Evolutionary conservation across 2,113 vertebrate species (phyloP), one percentile per base, ranked within the genome.

Genomic region (Balaeniceps rex): DNA sequence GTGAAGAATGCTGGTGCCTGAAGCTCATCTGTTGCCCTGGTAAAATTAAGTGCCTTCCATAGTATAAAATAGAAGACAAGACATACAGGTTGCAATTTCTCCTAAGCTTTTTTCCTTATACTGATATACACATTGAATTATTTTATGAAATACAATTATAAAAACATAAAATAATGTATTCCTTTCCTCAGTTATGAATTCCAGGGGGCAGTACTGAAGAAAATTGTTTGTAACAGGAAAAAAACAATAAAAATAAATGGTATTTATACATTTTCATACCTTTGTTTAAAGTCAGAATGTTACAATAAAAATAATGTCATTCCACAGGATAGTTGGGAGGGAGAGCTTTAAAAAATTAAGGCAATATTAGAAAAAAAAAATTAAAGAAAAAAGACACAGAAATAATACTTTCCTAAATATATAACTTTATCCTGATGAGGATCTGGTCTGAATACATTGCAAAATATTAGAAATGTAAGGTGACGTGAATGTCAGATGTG

Each of bases 21-120:
- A 97, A 96, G 94, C 98, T 98, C 98, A 98, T 98, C 97, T 98
- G 98, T 98, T 98, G 97, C 98, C 98, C 98, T 96, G 95, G 97
- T 97, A 98, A 98, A 98, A 98, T 98, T 97, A 98, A 98, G 97
- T 97, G 95, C 87, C 94, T 97, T 94, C 88, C 65, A 88, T 34
- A 93, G 96, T 98, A 98, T 95, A 98, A 97, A 98, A 97, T 71
- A 98, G 91, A 97, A 98, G 93, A 98, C 78, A 94, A 90, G 96
- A 97, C 79, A 97, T 55, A 97, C 70, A 98, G 95, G 97, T 96
- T 97, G 87, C 88, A 77, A 71, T 87, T 94, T 91, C 80, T 88
- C 11, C 64, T 65, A 64, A 87, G 61, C 2, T 51, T 80, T 63
- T 93, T 47, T 87, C 23, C 38, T 54, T 60, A 70, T 17, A 81